Percentiles rank a stretch among this genome's conserved stretches.
These are phyloP conservation scores for Prorops nasuta DNA, from an alignment of 1,140 invertebrate genomes.

Conservation along the genomic window DNA sequence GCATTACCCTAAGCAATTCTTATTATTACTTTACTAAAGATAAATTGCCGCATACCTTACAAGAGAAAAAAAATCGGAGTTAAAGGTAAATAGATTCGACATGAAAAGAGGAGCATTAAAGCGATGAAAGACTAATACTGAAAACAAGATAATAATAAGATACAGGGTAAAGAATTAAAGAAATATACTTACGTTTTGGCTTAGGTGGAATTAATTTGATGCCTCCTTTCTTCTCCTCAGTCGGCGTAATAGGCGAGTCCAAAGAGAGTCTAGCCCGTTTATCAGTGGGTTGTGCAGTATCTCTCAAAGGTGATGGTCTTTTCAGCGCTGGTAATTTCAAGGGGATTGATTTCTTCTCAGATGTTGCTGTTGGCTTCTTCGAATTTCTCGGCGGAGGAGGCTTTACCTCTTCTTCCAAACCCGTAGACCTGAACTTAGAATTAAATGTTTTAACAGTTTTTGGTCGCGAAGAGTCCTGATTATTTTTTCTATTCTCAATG, in stretches of 20 bases:
- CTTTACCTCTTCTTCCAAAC: constrained; percentile 78
- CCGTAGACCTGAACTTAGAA: constrained; percentile 83
- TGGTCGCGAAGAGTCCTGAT: constrained; percentile 62
- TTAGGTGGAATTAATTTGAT: constrained; percentile 85
- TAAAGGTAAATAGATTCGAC: no score
- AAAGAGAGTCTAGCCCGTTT: constrained; percentile 71
- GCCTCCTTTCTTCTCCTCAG: constrained; percentile 69
- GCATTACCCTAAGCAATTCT: no score
- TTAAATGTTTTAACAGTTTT: constrained; percentile 88
- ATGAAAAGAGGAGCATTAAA: no score
- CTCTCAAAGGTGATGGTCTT: constrained; percentile 65
- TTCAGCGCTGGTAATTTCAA: constrained; percentile 59
- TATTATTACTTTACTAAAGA: no score
- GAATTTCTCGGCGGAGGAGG: constrained; percentile 68
- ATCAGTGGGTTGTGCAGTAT: constrained; percentile 61
- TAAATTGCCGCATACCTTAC: no score
- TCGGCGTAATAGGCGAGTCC: constrained; percentile 39
- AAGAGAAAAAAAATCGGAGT: no score
- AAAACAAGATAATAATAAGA: no score
- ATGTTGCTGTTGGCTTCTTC: constrained; percentile 35
- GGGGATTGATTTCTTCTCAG: constrained; percentile 62
- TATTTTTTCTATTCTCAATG: constrained; percentile 72
- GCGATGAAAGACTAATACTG: no score
- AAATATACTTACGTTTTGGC: constrained; percentile 80
- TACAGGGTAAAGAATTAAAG: no score